These are phyloP conservation scores for Drosophila ananassae DNA, from an alignment of 1,140 invertebrate species.

Conservation along the genomic window DNA sequence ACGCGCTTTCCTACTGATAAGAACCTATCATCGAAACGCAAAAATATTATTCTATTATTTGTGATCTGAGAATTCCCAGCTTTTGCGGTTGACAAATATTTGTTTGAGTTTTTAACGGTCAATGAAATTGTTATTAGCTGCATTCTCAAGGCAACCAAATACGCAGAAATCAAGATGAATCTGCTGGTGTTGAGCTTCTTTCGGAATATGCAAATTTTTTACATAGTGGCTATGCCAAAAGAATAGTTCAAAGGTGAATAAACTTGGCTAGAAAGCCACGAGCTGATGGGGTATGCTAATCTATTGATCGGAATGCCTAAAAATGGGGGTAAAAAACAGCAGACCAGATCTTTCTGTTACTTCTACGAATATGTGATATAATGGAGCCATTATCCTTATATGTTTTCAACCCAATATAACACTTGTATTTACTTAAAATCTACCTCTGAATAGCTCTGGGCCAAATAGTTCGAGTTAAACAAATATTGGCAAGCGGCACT, in stretches of 20 bases:
- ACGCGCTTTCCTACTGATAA: constrained; percentile 31
- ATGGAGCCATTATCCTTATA: background rate
- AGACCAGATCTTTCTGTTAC: constrained; percentile 8
- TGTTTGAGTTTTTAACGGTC: constrained; percentile 18
- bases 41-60: constrained; percentile 29
- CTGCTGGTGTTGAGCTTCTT: background rate
- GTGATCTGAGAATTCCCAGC: constrained; percentile 29
- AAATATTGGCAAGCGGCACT: constrained; percentile 42
- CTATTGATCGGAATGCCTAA: background rate
- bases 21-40: constrained; percentile 14
- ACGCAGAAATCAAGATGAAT: constrained; percentile 16
- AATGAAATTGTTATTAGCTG: constrained; percentile 38
- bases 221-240: constrained; percentile 23
- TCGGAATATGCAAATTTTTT: constrained; percentile 43
- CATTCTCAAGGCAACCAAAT: constrained; percentile 21
- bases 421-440: background rate
- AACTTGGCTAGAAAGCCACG: constrained; percentile 48
- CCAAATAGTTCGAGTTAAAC: constrained; percentile 31
- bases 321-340: background rate
- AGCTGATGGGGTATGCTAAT: constrained; percentile 34
- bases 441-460: background rate
- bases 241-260: constrained; percentile 57
- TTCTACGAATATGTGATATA: background rate
- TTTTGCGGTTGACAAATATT: constrained; percentile 38
- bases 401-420: background rate